Base-by-base conservation (phyloP, 2,113 vertebrate genomes). In the Baryphthengus martii region DNA sequence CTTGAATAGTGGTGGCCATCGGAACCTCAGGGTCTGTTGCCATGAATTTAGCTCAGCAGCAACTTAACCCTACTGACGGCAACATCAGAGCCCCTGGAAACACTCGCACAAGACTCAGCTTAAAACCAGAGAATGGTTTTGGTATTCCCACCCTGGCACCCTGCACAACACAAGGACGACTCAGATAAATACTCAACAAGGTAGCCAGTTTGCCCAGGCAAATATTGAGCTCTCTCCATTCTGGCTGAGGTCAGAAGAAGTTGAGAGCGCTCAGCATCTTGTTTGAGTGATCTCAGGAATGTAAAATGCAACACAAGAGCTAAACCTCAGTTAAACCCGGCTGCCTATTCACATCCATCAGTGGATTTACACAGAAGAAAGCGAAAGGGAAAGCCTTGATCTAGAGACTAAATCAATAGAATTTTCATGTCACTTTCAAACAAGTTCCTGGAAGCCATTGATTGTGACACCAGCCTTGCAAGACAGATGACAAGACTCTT, bases 371-470 rank as follows among this genome's bases (percentile, higher is more conserved):
- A 40, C 35, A 71, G 47, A 44, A 33, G 28, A 61, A 66, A 47
- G 55, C 29, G 35, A 45, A 95, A 79, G 70, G 42, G 35, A 77
- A 87, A 85, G 47, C 52, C 18, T 96, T 55, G 23, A 70, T 78
- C 47, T 72, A 47, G 52, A 78, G 70, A 74, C 35, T 33, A 53
- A 88, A 91, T 95, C 93, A 82, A 94, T 74, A 85, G 59, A 67
- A 83, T 94, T 94, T 94, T 93, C 55, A 62, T 95, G 94, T 90
- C 21, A 47, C 77, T 92, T 83, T 91, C 78, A 90, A 66, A 67
- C 33, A 73, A 88, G 90, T 73, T 90, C 83, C 83, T 90, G 83
- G 79, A 93, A 88, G 78, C 47, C 82, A 79, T 7, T 39, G 66
- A 91, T 44, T 56, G 47, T 18, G 11, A 62, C 0, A 1, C 25